Evolutionary conservation across 1,140 invertebrate genomes (phyloP).

Genomic region (Drusus annulatus): DNA sequence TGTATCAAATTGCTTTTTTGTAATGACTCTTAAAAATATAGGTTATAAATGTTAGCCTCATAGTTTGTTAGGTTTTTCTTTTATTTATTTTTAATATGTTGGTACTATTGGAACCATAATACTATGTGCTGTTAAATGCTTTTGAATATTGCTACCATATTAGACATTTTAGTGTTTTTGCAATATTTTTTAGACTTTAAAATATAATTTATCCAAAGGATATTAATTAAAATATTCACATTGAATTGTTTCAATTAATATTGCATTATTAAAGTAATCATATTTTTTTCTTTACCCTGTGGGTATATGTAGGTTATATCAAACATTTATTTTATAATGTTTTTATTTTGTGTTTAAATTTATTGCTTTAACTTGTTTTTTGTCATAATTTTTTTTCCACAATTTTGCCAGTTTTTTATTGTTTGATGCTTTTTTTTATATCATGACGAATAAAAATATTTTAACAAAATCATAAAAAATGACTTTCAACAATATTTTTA

Average conservation of each 20-base stretch:
- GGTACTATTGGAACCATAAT: slow-evolving; percentile 15
- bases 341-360: not conserved
- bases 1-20: too few relatives aligned
- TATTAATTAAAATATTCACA: slow-evolving; percentile 6
- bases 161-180: not conserved
- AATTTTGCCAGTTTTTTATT: too few relatives aligned
- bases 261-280: not conserved
- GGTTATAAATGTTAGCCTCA: too few relatives aligned
- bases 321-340: not conserved
- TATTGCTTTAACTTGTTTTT: too few relatives aligned
- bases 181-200: slow-evolving; percentile 18
- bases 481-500: too few relatives aligned
- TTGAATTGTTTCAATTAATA: slow-evolving; percentile 16
- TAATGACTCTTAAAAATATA: too few relatives aligned
- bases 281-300: not conserved
- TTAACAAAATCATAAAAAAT: too few relatives aligned
- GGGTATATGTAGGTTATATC: not conserved
- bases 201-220: not conserved
- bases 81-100: slow-evolving; percentile 1
- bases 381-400: too few relatives aligned
- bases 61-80: too few relatives aligned
- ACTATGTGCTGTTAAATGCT: slow-evolving; percentile 30
- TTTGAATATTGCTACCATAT: not conserved
- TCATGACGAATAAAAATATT: too few relatives aligned
- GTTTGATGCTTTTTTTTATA: too few relatives aligned